Evolutionary conservation across 2,888 invertebrate genomes (phyloP), one percentile per base, ranked within the genome.

Genomic region (Anorthoa munda): DNA sequence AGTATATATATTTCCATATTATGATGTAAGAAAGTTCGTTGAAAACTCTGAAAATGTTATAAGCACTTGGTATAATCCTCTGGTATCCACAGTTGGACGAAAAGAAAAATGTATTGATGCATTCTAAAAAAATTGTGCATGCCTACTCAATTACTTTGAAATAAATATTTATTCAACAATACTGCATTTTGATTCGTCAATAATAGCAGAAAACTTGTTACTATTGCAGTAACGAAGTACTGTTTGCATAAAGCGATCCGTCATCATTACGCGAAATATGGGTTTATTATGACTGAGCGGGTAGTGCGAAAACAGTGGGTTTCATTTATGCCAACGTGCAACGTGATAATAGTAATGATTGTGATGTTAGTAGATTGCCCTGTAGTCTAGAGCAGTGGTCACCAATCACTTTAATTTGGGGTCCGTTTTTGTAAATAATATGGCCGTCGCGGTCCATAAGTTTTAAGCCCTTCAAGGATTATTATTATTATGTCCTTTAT

Each of bases 201-300:
- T 17, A 39, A 4, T 23, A 66, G 15, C 18, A 51, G 21, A 60
- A 17, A 26, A 53, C 18, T 21, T 13, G 7, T 23, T 17, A 45
- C 13, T 7, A 23, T 17, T 39, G 39, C 31, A 31, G 18, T 58
- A 71, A 71, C 46, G 48, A 46, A 26, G 18, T n/a, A 13, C 45
- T 64, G 46, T 59, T 64, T 58, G 17, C n/a, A 31, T 23, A 60
- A 48, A 45, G 1, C 13, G n/a, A 26, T 45, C 39, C 26, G 48
- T 45, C 48, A n/a, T 17, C 17, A 50, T 26, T 56, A 71, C n/a
- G 55, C 46, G 21, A 48, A 69, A 55, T 72, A 45, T 21, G 50
- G 50, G 21, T 70, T 55, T 68, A 17, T 48, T 72, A 45, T 51
- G 21, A 46, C 17, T 59, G 26, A 48, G 2, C 39, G 39, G 39